These are phyloP conservation scores for Cheirogaleus major DNA, from an alignment of 2,797 vertebrate species.

Conservation along the genomic window DNA sequence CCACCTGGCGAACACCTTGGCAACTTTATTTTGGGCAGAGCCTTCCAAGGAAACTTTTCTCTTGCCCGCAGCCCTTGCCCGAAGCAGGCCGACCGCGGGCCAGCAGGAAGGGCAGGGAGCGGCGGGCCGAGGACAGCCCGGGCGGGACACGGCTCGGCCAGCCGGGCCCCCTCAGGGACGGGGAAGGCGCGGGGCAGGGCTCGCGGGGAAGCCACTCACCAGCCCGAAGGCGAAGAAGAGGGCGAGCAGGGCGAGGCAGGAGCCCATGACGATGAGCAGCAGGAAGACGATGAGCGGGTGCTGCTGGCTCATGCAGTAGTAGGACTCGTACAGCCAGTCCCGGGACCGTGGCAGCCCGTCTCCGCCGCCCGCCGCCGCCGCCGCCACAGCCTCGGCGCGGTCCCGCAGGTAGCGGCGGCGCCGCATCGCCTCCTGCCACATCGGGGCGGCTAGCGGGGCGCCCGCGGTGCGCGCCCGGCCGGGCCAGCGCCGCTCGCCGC, in stretches of 20 bases:
- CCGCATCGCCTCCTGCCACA: constrained; percentile 93
- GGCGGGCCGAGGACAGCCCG: not conserved
- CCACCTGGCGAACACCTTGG: not conserved
- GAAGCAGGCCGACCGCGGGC: not conserved
- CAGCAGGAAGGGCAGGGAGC: not conserved
- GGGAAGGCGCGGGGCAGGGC: not conserved
- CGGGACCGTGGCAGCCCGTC: constrained; percentile 86
- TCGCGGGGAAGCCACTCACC: constrained; percentile 88
- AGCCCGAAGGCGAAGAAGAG: constrained; percentile 98
- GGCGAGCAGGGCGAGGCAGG: constrained; percentile 95
- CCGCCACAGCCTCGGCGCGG: constrained; percentile 88
- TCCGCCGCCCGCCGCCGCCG: constrained; percentile 81
- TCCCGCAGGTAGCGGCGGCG: constrained; percentile 95
- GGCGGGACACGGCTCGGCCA: not conserved
- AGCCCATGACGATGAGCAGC: constrained; percentile 98
- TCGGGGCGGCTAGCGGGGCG: constrained; percentile 80
- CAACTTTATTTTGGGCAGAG: constrained; percentile 54
- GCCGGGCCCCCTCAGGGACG: not conserved
- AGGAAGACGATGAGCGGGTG: constrained; percentile 98
- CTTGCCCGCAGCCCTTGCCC: not conserved
- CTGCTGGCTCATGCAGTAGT: constrained; percentile 99
- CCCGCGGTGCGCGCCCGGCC: constrained; percentile 78
- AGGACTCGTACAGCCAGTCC: constrained; percentile 98
- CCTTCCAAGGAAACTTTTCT: constrained; percentile 58
- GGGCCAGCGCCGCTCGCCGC: constrained; percentile 72